A percentile compares a stretch with the other conserved stretches of the same genome.
Evolutionary conservation across 2,888 invertebrate species (phyloP).

Genomic region (Himalopsyche japonica): DNA sequence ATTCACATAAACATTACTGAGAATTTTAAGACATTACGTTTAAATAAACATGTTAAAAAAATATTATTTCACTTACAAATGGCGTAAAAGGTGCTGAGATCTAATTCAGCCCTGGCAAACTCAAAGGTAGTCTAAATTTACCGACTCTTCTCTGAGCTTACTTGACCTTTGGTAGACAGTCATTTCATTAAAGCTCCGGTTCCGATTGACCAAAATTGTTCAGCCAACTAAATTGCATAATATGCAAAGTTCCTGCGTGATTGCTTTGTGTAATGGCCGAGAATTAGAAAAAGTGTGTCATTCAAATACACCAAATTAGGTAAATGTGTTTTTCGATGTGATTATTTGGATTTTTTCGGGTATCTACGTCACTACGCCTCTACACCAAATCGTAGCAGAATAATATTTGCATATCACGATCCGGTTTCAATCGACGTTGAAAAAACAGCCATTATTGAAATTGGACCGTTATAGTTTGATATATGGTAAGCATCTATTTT

Average conservation of each 20-base stretch:
- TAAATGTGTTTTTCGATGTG: too few species aligned
- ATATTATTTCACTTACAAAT: neutral
- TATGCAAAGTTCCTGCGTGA: neutral
- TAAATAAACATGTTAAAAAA: too few species aligned
- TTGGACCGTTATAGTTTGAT: neutral
- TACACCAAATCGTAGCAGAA: neutral
- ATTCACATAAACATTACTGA: too few species aligned
- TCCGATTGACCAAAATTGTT: neutral
- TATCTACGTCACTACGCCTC: neutral
- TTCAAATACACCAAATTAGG: neutral
- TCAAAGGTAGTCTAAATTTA: neutral
- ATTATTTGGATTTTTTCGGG: too few species aligned
- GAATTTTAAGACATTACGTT: too few species aligned
- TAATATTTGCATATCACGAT: neutral
- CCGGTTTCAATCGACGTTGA: neutral
- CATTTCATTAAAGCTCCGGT: neutral
- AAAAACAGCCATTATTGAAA: neutral
- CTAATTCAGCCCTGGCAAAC: neutral
- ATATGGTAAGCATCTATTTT: neutral
- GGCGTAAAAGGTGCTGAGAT: neutral
- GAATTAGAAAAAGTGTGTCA: neutral
- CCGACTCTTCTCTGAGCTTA: neutral
- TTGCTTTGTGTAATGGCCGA: neutral
- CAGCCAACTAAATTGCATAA: neutral
- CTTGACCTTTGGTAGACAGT: neutral